Percentiles rank a stretch among this genome's conserved stretches.
phyloP scores from a whole-genome alignment of 2,888 invertebrate species.

The Erpobdella octoculata region DNA sequence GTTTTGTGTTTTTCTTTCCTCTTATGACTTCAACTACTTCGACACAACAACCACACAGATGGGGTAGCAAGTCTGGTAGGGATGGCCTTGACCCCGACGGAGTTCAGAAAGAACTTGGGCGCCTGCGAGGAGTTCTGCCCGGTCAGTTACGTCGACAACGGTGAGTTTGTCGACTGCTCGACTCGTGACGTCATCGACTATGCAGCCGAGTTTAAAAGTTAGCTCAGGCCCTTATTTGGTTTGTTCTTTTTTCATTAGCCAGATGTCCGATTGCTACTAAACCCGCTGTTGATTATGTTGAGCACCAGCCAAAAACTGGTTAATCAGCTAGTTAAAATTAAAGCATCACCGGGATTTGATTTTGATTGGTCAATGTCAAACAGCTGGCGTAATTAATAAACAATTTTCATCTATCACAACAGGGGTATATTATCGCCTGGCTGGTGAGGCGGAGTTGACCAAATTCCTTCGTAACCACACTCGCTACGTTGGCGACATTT shows the following conservation, averaged over 20 bases:
- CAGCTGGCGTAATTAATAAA: too few species aligned
- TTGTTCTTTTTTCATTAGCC: too few species aligned
- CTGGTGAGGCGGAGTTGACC: slow-evolving; percentile 44
- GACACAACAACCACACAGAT: too few species aligned
- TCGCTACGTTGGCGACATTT: slow-evolving; percentile 47
- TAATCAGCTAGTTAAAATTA: too few species aligned
- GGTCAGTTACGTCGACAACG: slow-evolving; percentile 47
- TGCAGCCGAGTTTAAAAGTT: slow-evolving; percentile 52
- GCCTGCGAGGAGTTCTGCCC: slow-evolving; percentile 52
- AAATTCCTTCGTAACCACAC: slow-evolving; percentile 47
- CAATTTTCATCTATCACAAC: too few species aligned
- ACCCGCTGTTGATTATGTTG: too few species aligned
- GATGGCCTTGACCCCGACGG: slow-evolving; percentile 50
- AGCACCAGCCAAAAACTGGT: too few species aligned
- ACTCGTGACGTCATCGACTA: slow-evolving; percentile 42
- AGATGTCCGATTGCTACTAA: too few species aligned
- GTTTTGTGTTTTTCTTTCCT: neutral
- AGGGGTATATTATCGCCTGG: slow-evolving; percentile 52
- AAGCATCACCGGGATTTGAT: too few species aligned
- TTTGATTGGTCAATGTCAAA: too few species aligned
- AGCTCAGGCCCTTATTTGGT: too few species aligned
- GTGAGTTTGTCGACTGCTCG: slow-evolving; percentile 50
- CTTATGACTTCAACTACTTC: too few species aligned
- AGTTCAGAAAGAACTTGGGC: slow-evolving; percentile 49
- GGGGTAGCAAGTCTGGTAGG: slow-evolving; percentile 50